Evolutionary conservation across 2,113 vertebrate species (phyloP), one percentile per base, ranked within the genome.

Genomic region (Dicerorhinus sumatrensis): DNA sequence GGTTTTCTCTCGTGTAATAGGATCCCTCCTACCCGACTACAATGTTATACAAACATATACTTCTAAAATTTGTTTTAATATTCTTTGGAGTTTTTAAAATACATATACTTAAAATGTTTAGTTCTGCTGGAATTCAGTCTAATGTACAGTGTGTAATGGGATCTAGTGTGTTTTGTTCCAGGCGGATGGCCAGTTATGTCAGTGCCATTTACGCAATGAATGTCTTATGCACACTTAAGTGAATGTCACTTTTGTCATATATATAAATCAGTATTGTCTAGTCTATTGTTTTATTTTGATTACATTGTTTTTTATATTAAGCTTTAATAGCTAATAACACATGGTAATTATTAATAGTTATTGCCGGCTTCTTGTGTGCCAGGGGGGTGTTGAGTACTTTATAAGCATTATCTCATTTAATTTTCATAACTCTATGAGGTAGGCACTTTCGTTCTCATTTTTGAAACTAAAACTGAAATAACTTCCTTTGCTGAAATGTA

Each of bases 221-320:
- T 90, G 54, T 79, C 39, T 79, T 79, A 7, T 51, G 39, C 18
- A 79, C 7, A 69, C 18, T 84, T 17, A 54, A 54, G 13, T 79
- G 29, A 62, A 83, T 88, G 54, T 33, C 48, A 73, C 56, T 60
- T 94, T 75, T 69, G 23, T 75, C 27, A 79, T 4, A 46, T 67
- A 17, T 42, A 21, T 83, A 79, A 33, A 51, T 95, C 63, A 92
- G 2, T 84, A 79, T 67, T 56, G 36, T 79, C 17, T 84, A 69
- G 29, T 54, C 21, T 93, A 9, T 65, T 79, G 14, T 72, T 80
- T 88, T 87, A 31, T 33, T 76, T 89, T 91, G 25, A 54, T 88
- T 95, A 73, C 5, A 42, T 88, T 42, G 4, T 36, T 65, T 95
- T 95, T 95, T 83, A 72, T 77, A 51, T 94, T 89, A 36, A 46